Base-by-base conservation (phyloP, 2,113 vertebrate genomes). In the Pycnonotus jocosus region DNA sequence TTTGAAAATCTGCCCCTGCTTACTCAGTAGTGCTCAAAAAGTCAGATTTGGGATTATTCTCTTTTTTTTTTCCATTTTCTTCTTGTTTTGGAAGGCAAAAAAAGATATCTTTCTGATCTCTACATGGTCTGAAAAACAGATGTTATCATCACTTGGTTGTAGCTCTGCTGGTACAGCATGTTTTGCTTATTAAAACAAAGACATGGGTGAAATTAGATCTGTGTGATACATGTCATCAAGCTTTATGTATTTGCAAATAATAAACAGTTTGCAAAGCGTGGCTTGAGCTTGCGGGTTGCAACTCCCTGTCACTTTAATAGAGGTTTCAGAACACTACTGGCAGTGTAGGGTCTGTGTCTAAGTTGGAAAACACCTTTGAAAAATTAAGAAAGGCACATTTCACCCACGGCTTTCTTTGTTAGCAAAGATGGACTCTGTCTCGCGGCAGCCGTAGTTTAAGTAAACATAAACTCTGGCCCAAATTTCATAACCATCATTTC, bases 391-490 rank as follows among this genome's bases (percentile, higher is more conserved):
- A 51, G 45, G 38, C 45, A 11, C 56, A n/a, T 80, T 90, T 92
- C 51, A 65, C 71, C 79, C 54, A 11, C 12, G 19, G 35, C 51
- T 90, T 48, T 76, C 65, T 97, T 97, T 95, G 71, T 95, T 86
- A 44, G 44, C 64, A 92, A 97, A 96, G 97, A 97, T 95, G 96
- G 96, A 96, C 86, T 95, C 50, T 81, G 95, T 97, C 97, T 97
- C 19, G 66, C 65, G 82, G 93, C 87, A 97, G 97, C 86, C 3
- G 0, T 96, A 97, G 96, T 97, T 98, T 97, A 98, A 98, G 95
- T 97, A 98, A 98, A 98, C 97, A 98, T 97, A 97, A 98, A 98
- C 97, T 97, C 94, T 97, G 97, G 95, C 97, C 97, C 94, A 95
- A 96, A 97, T 96, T 96, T 96, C 96, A 92, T 97, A 97, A 97